A percentile compares a stretch with the other conserved stretches of the same genome.
These are phyloP conservation scores for Drosophila pandora DNA, from an alignment of 1,140 invertebrate genomes.

Conservation along the genomic window DNA sequence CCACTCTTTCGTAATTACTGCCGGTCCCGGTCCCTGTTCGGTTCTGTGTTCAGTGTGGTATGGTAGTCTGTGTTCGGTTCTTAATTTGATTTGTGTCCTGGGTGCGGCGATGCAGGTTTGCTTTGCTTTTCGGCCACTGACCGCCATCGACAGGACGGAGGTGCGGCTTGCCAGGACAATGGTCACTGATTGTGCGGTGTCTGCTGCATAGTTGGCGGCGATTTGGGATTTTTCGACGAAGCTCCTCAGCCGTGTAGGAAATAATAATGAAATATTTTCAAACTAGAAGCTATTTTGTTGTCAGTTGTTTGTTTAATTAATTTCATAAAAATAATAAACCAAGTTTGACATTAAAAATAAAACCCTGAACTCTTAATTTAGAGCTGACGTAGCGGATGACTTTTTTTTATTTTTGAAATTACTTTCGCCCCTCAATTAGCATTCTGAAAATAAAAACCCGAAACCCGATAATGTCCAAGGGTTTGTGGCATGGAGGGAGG, in stretches of 20 bases:
- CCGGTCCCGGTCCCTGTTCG: constrained; percentile 29
- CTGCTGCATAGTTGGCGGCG: constrained; percentile 35
- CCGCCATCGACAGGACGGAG: constrained; percentile 11
- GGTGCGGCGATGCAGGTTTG: constrained; percentile 55
- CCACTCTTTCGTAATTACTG: constrained; percentile 55
- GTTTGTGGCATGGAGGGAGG: not conserved
- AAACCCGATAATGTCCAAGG: constrained; percentile 38
- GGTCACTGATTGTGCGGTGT: constrained; percentile 43
- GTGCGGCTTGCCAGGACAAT: constrained; percentile 36
- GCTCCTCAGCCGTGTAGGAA: constrained; percentile 5
- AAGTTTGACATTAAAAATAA: constrained; percentile 1
- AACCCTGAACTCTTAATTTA: constrained; percentile 2
- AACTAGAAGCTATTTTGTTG: constrained; percentile 6
- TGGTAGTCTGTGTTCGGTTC: constrained; percentile 36
- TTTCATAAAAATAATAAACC: not conserved
- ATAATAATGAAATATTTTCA: constrained; percentile 39
- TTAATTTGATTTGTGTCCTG: constrained; percentile 59
- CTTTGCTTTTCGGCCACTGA: constrained; percentile 19
- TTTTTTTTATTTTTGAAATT: constrained; percentile 34
- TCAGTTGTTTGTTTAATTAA: not conserved
- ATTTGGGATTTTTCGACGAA: constrained; percentile 19
- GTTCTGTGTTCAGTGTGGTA: constrained; percentile 26
- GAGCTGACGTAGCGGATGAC: constrained; percentile 22
- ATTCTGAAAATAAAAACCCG: constrained; percentile 33
- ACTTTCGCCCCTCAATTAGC: constrained; percentile 44